Base-by-base conservation (phyloP, 2,797 vertebrate genomes). In the Cynopterus sphinx region DNA sequence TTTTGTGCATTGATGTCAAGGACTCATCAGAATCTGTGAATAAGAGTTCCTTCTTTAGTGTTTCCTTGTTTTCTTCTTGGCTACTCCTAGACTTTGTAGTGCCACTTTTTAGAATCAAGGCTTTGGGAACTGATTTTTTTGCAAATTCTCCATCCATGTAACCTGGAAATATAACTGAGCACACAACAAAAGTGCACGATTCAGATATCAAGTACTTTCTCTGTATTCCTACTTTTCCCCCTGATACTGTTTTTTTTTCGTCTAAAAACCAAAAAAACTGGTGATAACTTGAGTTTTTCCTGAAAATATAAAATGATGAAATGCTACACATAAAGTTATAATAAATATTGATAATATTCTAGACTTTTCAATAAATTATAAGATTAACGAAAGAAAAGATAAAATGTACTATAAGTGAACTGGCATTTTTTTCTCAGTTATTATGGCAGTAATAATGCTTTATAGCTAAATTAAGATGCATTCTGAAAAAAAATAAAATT, bases 111-210 rank as follows among this genome's bases (percentile, higher is more conserved):
- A 78, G 55, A 81, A 78, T 74, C 12, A 31, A 79, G 36, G 9
- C 71, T 95, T 91, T 94, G 59, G 63, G 61, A 57, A 87, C 73
- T 33, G 93, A 73, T 53, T 41, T 77, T 78, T 91, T 92, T 10
- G n/a, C 24, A 92, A 39, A 4, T 68, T 71, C 74, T 97, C 33
- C 89, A 67, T 95, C 59, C 74, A 24, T 33, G 78, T 78, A 92
- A 96, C 82, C 96, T 97, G 96, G 90, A 93, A 89, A 70, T 63
- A 96, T 93, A 94, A 96, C 96, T 95, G 86, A 86, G 43, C 7
- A 97, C 21, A 97, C 77, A 96, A 85, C 28, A 88, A 78, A 90
- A 95, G 68, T 59, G 8, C 26, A 75, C 57, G 28, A 77, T 90
- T 95, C 57, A 88, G 61, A 31, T 68, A 75, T 19, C 31, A 90